These are phyloP conservation scores for Cygnus olor DNA, from an alignment of 2,797 vertebrate species.

Conservation along the genomic window DNA sequence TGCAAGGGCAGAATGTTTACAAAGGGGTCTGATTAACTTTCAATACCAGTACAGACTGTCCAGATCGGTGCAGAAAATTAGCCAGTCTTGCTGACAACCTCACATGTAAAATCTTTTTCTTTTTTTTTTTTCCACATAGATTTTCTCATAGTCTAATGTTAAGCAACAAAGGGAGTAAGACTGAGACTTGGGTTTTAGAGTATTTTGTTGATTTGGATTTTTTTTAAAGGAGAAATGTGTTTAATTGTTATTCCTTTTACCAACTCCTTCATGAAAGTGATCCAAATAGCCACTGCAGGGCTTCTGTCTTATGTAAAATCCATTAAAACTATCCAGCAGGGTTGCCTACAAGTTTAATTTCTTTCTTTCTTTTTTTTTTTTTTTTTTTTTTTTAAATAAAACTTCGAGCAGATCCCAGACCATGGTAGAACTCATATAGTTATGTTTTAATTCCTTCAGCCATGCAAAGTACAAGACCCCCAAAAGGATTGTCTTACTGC, in stretches of 20 bases:
- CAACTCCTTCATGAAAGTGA: neutral
- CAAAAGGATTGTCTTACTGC: neutral
- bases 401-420: neutral
- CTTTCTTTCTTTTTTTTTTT: neutral
- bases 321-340: neutral
- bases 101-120: neutral
- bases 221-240: neutral
- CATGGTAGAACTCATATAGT: neutral
- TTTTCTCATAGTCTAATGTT: neutral
- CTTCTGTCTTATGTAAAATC: neutral
- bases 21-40: accelerated
- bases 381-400: neutral
- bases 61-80: neutral
- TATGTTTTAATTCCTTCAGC: neutral
- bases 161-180: neutral
- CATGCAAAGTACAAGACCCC: neutral
- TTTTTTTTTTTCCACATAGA: neutral
- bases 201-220: neutral
- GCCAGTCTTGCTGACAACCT: neutral
- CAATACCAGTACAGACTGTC: neutral
- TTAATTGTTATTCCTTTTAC: conserved; percentile 15
- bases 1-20: neutral
- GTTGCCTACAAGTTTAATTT: neutral
- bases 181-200: neutral
- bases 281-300: neutral